Evolutionary conservation across 2,113 vertebrate species (phyloP).

Genomic region (Cyphomyrus plagiostoma): DNA sequence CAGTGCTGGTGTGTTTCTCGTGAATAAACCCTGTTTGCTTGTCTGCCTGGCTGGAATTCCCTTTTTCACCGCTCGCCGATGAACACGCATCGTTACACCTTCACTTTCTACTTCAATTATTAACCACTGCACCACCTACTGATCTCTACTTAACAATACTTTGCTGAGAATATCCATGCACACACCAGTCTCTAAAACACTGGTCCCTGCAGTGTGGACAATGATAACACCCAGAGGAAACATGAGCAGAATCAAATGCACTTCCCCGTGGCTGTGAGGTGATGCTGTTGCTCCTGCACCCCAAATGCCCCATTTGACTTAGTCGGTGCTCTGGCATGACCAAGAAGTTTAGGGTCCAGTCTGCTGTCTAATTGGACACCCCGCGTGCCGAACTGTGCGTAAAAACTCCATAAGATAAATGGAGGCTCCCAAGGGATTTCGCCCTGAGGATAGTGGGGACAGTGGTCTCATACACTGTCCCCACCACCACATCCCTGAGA

Average conservation of each 20-base stretch:
- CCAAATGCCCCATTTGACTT: no score
- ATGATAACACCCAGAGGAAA: neutral
- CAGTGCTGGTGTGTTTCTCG: no score
- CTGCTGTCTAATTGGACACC: neutral
- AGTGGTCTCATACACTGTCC: neutral
- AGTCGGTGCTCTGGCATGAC: neutral
- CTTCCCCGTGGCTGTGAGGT: neutral
- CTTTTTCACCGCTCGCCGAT: no score
- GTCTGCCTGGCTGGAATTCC: no score
- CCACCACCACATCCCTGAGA: slow-evolving; percentile 31
- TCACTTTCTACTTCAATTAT: neutral
- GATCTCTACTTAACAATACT: neutral
- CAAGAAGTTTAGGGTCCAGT: neutral
- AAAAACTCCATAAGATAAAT: neutral
- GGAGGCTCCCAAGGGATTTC: neutral
- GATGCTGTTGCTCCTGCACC: neutral
- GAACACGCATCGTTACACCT: no score
- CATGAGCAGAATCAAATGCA: neutral
- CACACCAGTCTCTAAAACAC: neutral
- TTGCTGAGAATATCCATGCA: neutral
- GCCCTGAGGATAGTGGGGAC: neutral
- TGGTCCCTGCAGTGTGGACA: neutral
- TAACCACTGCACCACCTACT: neutral
- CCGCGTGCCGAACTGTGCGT: neutral
- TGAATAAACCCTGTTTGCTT: no score